A percentile compares a stretch with the other conserved stretches of the same genome.
Evolutionary conservation across 2,797 vertebrate species (phyloP).

Genomic region (Helarctos malayanus): DNA sequence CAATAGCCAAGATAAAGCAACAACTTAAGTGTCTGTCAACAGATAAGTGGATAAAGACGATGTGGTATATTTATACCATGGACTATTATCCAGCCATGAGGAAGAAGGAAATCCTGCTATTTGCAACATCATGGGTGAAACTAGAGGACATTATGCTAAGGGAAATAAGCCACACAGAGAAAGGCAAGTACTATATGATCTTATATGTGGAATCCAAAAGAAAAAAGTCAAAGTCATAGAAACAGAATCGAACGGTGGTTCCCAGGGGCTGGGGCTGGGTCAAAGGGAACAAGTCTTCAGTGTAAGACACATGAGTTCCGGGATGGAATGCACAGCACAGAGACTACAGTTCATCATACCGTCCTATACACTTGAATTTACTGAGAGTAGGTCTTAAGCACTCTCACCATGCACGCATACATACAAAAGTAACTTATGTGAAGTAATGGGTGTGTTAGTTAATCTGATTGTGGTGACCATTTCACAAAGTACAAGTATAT

Average conservation of each 20-base stretch:
- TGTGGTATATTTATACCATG: background rate
- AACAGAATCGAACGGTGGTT: background rate
- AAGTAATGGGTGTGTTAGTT: background rate
- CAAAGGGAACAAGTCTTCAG: background rate
- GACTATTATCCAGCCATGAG: background rate
- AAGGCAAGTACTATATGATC: background rate
- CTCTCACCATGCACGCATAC: background rate
- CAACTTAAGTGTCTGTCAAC: background rate
- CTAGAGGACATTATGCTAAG: background rate
- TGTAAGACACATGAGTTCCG: background rate
- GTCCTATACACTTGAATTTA: background rate
- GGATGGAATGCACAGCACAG: background rate
- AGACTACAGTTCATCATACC: background rate
- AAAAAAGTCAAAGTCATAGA: slow-evolving; percentile 15
- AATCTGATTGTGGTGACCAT: background rate
- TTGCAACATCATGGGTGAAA: background rate
- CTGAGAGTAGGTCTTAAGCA: background rate
- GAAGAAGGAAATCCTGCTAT: background rate
- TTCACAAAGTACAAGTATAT: background rate
- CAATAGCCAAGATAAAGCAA: background rate
- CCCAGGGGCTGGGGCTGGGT: background rate
- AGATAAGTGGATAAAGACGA: background rate
- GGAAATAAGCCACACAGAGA: background rate
- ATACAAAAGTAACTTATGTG: background rate
- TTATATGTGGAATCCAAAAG: background rate